Evolutionary conservation across 2,113 vertebrate genomes (phyloP), one percentile per base, ranked within the genome.

Genomic region (Oxygymnocypris stewartii): DNA sequence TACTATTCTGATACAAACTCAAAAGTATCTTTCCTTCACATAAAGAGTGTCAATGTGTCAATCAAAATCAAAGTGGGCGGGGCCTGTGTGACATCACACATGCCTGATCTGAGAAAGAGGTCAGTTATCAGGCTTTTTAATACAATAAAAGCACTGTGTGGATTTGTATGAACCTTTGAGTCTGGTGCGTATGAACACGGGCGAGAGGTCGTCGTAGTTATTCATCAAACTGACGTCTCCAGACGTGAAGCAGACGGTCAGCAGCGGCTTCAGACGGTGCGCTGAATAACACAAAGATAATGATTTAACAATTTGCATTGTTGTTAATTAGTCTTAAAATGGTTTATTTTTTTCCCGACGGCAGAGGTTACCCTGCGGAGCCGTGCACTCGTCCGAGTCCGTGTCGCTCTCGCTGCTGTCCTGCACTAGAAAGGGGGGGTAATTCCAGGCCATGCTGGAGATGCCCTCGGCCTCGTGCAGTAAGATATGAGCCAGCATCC

Each of bases 391-490:
- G 0, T 99, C 98, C 0, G 97, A 97, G 92, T 99, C 98, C 0
- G 97, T 98, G 94, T 99, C 98, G 0, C 98, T 99, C 92, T 97
- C 98, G 0, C 97, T 99, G 95, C 97, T 98, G 93, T 99, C 98
- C 94, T 98, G 97, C 92, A 99, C 97, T 92, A 98, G 94, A 90
- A 99, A 99, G 93, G 93, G 97, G 79, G 98, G 98, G 89, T 96
- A 99, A 93, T 99, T 99, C 98, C 98, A 99, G 88, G 97, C 97
- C 97, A 99, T 99, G 94, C 96, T 95, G 90, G 97, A 93, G 90
- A 99, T 98, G 88, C 98, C 97, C 13, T 99, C 97, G 0, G 96
- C 97, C 92, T 99, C 98, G 0, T 99, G 98, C 86, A 99, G 95
- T 65, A 99, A 95, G 87, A 99, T 97, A 0, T 99, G 98, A 76